Base-by-base conservation (phyloP, 2,113 vertebrate genomes). In the Scomber scombrus region DNA sequence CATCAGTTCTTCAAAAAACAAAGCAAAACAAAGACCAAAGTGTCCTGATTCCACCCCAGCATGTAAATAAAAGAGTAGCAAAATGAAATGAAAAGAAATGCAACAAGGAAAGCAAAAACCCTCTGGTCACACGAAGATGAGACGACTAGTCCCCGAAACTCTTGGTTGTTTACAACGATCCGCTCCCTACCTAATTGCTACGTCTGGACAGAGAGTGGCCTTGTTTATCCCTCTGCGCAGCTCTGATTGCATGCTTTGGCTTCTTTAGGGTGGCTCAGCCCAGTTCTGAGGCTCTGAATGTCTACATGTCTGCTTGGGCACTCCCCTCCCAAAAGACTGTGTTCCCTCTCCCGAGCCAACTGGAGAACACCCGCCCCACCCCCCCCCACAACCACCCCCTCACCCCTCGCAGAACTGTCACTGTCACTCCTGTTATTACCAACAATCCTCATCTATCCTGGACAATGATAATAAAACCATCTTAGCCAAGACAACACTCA, bases 161-260 rank as follows among this genome's bases (percentile, higher is more conserved):
- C 65, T 65, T 14, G 79, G 82, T 84, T 90, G 91, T 93, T 93
- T 92, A 88, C 73, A 15, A 81, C 60, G 51, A 71, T 81, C 67
- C 21, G 78, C 46, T 82, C 75, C 69, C 77, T 75, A 21, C 64
- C 78, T 93, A 92, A 93, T 93, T 93, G 84, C 89, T 84, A 92
- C 14, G 88, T 91, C 85, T 87, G 88, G 88, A 82, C 52, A 63
- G 70, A 84, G 85, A 81, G 82, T 54, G 65, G 78, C 84, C 91
- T 85, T 92, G 85, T 92, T 94, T 93, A 87, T 85, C 76, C 67
- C 84, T 68, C 47, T 26, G 56, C 57, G 55, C 75, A 13, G 78
- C 72, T 69, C 80, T 88, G 90, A 94, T 91, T 93, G 89, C 93
- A 91, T 75, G 87, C 86, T 92, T 82, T 71, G 85, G 85, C 91